These are phyloP conservation scores for Diplodus sargus DNA, from an alignment of 2,797 vertebrate genomes.

Conservation along the genomic window DNA sequence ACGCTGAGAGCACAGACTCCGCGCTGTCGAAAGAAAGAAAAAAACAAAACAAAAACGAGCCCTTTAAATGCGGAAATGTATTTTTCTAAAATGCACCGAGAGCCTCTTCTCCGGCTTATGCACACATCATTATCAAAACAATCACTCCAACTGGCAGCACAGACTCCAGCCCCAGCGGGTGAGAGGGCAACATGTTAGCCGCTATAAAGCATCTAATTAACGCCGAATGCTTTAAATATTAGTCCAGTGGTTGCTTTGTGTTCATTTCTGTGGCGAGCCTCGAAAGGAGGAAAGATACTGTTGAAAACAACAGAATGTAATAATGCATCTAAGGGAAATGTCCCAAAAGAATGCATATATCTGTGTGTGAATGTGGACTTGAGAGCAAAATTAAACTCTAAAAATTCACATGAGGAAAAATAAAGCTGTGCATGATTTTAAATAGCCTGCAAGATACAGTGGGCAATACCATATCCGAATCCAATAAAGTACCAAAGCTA, in stretches of 20 bases:
- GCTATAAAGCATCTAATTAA: conserved; percentile 69
- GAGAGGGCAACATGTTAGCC: conserved; percentile 66
- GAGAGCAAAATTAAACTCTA: not conserved
- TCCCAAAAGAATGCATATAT: not conserved
- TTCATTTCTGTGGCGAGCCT: conserved; percentile 14
- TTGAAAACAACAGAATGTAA: conserved; percentile 14
- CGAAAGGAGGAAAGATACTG: not conserved
- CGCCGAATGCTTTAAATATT: conserved; percentile 54
- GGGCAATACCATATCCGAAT: too few relatives aligned
- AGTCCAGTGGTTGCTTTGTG: conserved; percentile 32
- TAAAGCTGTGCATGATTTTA: not conserved
- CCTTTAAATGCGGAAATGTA: conserved; percentile 43
- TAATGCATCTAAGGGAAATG: not conserved
- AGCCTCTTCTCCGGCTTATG: conserved; percentile 43
- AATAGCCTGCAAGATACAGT: too few relatives aligned
- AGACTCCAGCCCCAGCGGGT: conserved; percentile 55
- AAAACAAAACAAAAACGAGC: not conserved
- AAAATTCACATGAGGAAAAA: not conserved
- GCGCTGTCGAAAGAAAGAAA: not conserved
- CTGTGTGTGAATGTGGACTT: not conserved
- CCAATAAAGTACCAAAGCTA: too few relatives aligned
- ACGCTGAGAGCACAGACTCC: conserved; percentile 29
- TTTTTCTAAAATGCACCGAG: conserved; percentile 50
- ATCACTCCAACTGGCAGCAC: conserved; percentile 48
- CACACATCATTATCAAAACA: conserved; percentile 70